Conservation (phyloP, 2,113 vertebrate species). For the Paracyprichromis sp. region DNA sequence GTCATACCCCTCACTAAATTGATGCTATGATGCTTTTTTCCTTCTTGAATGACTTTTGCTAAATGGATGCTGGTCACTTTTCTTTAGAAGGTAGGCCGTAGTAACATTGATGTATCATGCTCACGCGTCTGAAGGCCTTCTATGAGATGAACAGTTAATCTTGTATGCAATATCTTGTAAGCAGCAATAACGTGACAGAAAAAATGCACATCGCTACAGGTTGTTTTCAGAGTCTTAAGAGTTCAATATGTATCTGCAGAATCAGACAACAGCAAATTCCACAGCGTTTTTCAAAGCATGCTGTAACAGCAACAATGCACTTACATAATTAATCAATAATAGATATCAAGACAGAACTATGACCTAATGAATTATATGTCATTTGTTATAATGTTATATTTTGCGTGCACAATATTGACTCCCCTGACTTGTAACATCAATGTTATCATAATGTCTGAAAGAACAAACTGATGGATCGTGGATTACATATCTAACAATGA, state of each 20-base stretch:
- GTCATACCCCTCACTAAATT: not conserved
- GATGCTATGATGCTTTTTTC: not conserved
- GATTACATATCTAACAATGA: not conserved
- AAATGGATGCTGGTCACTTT: not conserved
- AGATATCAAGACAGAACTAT: not conserved
- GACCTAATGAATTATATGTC: not conserved
- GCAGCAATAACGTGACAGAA: not conserved
- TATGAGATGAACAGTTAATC: not conserved
- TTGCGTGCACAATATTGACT: not conserved
- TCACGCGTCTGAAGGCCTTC: not conserved
- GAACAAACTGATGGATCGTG: fast-evolving
- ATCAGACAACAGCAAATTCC: not conserved
- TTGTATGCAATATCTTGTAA: not conserved
- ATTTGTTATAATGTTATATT: not conserved
- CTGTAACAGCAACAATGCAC: not conserved
- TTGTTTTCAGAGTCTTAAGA: not conserved
- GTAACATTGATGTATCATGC: not conserved
- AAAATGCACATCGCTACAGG: not conserved
- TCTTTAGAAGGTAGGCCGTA: not conserved
- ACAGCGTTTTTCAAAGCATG: not conserved
- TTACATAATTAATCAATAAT: not conserved
- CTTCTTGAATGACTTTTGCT: not conserved
- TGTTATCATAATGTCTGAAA: not conserved
- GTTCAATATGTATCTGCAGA: not conserved
- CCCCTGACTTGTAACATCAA: not conserved